A percentile compares a stretch with the other conserved stretches of the same genome.
phyloP scores from a whole-genome alignment of 2,797 vertebrate species.

The Chiloscyllium punctatum region DNA sequence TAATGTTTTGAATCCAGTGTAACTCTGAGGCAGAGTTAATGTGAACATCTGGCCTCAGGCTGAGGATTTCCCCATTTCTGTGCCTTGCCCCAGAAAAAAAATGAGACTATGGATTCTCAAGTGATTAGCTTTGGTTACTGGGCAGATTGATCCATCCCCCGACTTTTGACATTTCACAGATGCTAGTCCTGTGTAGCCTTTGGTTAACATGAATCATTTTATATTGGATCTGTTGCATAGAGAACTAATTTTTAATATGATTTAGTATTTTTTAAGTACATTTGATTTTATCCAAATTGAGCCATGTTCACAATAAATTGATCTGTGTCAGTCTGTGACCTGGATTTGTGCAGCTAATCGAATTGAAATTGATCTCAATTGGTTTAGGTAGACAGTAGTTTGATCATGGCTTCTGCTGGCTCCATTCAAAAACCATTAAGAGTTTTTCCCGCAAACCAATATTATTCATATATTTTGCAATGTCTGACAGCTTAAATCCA shows the following conservation, averaged over 20 bases:
- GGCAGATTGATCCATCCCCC: background rate
- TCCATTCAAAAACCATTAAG: slow-evolving; percentile 31
- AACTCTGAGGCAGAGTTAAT: too few relatives aligned
- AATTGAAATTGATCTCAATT: slow-evolving; percentile 36
- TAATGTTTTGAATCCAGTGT: too few relatives aligned
- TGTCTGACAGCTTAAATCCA: background rate
- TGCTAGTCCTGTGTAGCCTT: background rate
- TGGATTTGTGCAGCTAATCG: slow-evolving; percentile 31
- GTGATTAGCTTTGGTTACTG: background rate
- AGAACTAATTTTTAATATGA: slow-evolving; percentile 35
- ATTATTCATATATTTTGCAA: slow-evolving; percentile 4
- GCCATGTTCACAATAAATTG: slow-evolving; percentile 32
- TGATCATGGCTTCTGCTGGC: slow-evolving; percentile 22
- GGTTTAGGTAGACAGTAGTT: slow-evolving; percentile 35
- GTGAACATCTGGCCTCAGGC: too few relatives aligned
- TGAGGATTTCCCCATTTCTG: too few relatives aligned
- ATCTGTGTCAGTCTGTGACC: slow-evolving; percentile 34
- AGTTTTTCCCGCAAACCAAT: slow-evolving; percentile 21
- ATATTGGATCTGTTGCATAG: slow-evolving; percentile 25
- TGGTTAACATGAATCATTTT: slow-evolving; percentile 16
- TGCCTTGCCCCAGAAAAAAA: background rate
- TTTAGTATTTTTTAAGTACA: slow-evolving; percentile 29
- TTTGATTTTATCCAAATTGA: slow-evolving; percentile 35
- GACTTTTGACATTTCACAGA: background rate
- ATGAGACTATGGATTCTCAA: background rate